Percentiles rank a stretch among this genome's conserved stretches.
Conservation (phyloP, 2,888 invertebrate genomes). For the Archaeoteleia sp. region DNA sequence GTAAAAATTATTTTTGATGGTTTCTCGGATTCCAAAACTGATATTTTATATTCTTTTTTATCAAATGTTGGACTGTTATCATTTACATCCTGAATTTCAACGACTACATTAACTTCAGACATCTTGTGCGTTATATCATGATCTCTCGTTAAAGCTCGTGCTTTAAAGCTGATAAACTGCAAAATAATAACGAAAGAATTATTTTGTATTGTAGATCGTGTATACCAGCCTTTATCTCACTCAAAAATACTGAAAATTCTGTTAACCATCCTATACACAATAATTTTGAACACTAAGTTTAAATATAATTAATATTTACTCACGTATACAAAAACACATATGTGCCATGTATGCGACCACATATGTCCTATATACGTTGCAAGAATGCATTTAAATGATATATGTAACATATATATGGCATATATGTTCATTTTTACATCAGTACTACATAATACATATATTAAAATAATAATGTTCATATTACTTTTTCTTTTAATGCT, state of each 20-base stretch:
- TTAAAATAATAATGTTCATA: too few relatives aligned
- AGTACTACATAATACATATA: slow-evolving; percentile 57
- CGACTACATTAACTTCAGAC: slow-evolving; percentile 81
- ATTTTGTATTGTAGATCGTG: too few relatives aligned
- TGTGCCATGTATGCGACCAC: too few relatives aligned
- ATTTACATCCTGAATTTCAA: slow-evolving; percentile 85
- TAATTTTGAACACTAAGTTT: too few relatives aligned
- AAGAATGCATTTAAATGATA: too few relatives aligned
- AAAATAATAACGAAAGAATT: too few relatives aligned
- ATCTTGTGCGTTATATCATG: slow-evolving; percentile 76
- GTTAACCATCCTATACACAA: too few relatives aligned
- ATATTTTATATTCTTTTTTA: slow-evolving; percentile 82
- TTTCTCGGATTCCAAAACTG: slow-evolving; percentile 82
- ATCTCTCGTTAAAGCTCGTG: slow-evolving; percentile 73
- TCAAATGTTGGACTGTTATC: slow-evolving; percentile 86
- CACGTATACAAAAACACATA: background rate
- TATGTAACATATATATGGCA: too few relatives aligned
- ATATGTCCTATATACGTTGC: too few relatives aligned
- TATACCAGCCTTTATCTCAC: too few relatives aligned
- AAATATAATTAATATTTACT: background rate
- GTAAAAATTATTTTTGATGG: slow-evolving; percentile 81
- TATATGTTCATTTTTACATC: too few relatives aligned
- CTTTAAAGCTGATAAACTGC: slow-evolving; percentile 75
- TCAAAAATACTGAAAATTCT: too few relatives aligned
- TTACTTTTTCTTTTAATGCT: slow-evolving; percentile 79